A percentile compares a stretch with the other conserved stretches of the same genome.
Conservation (phyloP, 2,888 invertebrate genomes). For the Yponomeuta evonymella region DNA sequence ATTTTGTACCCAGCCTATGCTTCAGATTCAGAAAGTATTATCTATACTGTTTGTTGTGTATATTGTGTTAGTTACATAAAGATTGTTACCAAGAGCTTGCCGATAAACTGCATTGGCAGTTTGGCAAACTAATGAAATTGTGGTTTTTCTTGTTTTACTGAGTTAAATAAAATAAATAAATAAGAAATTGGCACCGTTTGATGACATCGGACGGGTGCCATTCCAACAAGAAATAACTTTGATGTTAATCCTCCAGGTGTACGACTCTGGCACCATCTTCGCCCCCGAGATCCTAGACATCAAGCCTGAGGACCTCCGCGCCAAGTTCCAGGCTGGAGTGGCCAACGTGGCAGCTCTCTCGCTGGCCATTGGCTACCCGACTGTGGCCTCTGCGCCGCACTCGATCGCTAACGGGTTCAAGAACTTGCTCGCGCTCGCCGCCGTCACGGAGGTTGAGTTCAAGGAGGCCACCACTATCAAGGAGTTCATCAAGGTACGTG, state of each 20-base stretch:
- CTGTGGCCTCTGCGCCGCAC: conserved; percentile 97
- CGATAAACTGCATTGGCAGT: too few relatives aligned
- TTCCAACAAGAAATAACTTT: not conserved
- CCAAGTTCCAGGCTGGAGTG: conserved; percentile 94
- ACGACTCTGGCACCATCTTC: conserved; percentile 98
- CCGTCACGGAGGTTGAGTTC: conserved; percentile 96
- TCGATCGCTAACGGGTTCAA: conserved; percentile 98
- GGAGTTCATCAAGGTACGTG: conserved; percentile 87
- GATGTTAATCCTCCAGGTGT: conserved; percentile 76
- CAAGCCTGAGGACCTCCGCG: conserved; percentile 95
- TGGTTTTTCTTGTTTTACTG: too few relatives aligned
- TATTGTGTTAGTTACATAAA: too few relatives aligned
- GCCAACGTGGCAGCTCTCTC: conserved; percentile 96
- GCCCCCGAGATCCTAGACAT: conserved; percentile 98
- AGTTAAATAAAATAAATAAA: too few relatives aligned
- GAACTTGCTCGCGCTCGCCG: conserved; percentile 97
- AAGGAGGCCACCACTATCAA: conserved; percentile 95
- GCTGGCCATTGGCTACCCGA: conserved; percentile 96
- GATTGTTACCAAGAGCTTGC: too few relatives aligned
- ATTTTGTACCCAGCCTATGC: too few relatives aligned
- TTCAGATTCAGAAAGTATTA: too few relatives aligned
- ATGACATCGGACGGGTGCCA: not conserved
- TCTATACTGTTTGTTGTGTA: too few relatives aligned
- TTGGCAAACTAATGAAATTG: too few relatives aligned
- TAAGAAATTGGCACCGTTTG: too few relatives aligned